These are phyloP conservation scores for Listrodromus nycthemerus DNA, from an alignment of 2,888 invertebrate genomes.

Conservation along the genomic window DNA sequence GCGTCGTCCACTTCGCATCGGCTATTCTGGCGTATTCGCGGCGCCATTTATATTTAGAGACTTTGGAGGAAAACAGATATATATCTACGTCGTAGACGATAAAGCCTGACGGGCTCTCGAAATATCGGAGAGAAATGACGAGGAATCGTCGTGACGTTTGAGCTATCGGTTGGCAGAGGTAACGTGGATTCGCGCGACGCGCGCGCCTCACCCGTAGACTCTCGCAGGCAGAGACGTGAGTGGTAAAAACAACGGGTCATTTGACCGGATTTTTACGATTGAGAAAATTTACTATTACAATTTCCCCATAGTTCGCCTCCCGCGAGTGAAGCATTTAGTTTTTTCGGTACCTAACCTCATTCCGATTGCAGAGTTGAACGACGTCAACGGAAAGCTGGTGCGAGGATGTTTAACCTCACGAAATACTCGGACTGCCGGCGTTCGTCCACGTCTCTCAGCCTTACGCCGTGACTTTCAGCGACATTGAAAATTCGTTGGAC, in stretches of 20 bases:
- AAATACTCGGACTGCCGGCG: not conserved
- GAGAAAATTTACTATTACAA: no score
- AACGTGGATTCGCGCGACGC: not conserved
- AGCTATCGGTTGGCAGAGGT: not conserved
- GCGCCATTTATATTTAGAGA: conserved; percentile 59
- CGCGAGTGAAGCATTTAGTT: not conserved
- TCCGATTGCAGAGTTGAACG: not conserved
- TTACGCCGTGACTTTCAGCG: conserved; percentile 44
- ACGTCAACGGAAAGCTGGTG: conserved; percentile 1
- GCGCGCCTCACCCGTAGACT: not conserved
- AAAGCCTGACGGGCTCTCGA: conserved; percentile 3
- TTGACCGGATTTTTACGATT: no score
- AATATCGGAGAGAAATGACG: conserved; percentile 6
- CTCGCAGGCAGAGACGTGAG: not conserved
- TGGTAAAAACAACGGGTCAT: no score
- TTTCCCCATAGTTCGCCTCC: not conserved
- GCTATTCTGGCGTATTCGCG: conserved; percentile 13
- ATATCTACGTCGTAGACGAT: conserved; percentile 2
- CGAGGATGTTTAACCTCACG: not conserved
- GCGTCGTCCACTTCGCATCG: conserved; percentile 40
- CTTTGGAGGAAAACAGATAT: not conserved
- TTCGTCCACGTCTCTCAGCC: conserved; percentile 14
- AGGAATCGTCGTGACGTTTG: not conserved
- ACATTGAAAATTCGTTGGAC: conserved; percentile 42
- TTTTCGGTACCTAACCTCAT: not conserved